These are phyloP conservation scores for Rhagonycha lutea DNA, from an alignment of 2,888 invertebrate genomes.

Conservation along the genomic window DNA sequence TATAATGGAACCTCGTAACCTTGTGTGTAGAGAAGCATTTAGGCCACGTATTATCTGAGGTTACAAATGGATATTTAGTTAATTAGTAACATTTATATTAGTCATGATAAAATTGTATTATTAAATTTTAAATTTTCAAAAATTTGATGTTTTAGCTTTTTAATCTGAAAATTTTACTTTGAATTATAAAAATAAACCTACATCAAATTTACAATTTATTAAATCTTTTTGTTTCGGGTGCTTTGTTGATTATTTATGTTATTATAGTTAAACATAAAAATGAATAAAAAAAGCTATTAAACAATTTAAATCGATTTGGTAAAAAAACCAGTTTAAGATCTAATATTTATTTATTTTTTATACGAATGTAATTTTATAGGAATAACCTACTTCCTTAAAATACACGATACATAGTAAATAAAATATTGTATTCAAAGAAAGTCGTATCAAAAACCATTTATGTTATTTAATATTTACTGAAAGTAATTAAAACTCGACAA, in stretches of 20 bases:
- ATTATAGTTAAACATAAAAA: neutral
- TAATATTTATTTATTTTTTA: neutral
- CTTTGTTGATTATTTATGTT: neutral
- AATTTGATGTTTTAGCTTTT: too few species aligned
- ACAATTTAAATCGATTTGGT: neutral
- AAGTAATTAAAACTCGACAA: neutral
- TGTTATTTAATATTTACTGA: neutral
- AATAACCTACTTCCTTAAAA: neutral
- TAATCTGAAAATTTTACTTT: too few species aligned
- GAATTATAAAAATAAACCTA: too few species aligned
- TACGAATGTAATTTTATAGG: neutral
- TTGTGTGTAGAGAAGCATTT: too few species aligned
- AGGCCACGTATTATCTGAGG: too few species aligned
- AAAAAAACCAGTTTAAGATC: neutral
- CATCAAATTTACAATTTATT: neutral
- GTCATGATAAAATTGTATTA: too few species aligned
- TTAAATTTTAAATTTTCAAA: too few species aligned
- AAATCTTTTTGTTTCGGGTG: neutral
- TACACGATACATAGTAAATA: neutral
- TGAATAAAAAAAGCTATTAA: neutral
- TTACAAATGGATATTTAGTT: too few species aligned
- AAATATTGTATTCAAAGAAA: neutral
- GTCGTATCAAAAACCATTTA: neutral
- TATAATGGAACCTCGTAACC: too few species aligned
- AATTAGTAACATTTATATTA: too few species aligned